Base-by-base conservation (phyloP, 2,797 vertebrate genomes). In the Syncerus caffer region DNA sequence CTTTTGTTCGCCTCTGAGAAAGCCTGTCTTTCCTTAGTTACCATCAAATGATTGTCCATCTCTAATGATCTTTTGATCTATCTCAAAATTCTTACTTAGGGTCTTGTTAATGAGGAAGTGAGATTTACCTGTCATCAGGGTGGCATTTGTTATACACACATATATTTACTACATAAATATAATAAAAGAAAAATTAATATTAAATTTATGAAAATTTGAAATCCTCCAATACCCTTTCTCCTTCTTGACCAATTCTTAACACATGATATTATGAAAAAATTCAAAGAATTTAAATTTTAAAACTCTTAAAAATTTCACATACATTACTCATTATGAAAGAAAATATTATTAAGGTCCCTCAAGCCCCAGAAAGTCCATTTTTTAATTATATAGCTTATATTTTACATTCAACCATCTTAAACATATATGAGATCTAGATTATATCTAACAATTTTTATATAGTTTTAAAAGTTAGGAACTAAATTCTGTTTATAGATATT, bases 141-240 rank as follows among this genome's bases (percentile, higher is more conserved):
- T 93, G 34, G 27, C 51, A 58, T 92, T 92, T 34, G 94, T 21
- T 94, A 31, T 45, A 34, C 10, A 60, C 45, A 47, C 7, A 14
- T 62, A 31, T 58, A 23, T 62, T 80, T 84, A 83, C 27, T 58
- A 38, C 23, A 3, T 17, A 34, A 79, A 6, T 64, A 21, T 7
- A 55, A 23, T 50, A 85, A 95, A 51, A 82, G 4, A 29, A 85
- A 80, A 89, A 76, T 96, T 34, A 62, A 84, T 53, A n/a, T 79
- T 47, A 86, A n/a, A 62, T 78, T 90, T 95, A 50, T 78, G 21
- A 95, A 85, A 25, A 86, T 64, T 94, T 95, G 45, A 93, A 88
- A 51, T 74, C 67, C 4, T 57, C 27, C 14, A 76, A 85, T 47
- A 85, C 13, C 15, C 78, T 78, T 45, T 47, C 16, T 80, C 17